A percentile compares a stretch with the other conserved stretches of the same genome.
Conservation (phyloP, 2,888 invertebrate genomes). For the Drosophila mimica region DNA sequence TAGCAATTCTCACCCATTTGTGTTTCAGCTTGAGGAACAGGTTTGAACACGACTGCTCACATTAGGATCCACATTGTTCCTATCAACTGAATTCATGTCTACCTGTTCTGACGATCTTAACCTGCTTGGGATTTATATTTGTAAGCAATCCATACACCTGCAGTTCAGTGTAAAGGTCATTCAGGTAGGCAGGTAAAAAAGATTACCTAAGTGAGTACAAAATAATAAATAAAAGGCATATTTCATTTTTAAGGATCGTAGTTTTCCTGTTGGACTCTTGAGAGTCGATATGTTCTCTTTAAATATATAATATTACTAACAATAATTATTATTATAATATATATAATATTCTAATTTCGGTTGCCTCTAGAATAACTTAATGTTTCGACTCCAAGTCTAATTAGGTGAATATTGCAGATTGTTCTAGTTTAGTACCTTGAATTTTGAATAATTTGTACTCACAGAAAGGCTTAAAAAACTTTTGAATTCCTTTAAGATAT, state of each 20-base stretch:
- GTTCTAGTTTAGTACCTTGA: rapidly evolving
- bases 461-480: neutral
- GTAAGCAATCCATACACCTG: neutral
- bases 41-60: neutral
- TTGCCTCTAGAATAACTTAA: neutral
- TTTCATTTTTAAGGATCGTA: too few species aligned
- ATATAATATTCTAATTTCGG: neutral
- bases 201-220: neutral
- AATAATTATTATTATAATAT: neutral
- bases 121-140: conserved; percentile 10
- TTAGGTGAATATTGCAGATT: neutral
- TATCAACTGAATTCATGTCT: neutral
- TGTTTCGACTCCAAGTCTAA: neutral
- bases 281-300: too few species aligned
- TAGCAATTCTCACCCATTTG: neutral
- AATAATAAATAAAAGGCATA: neutral
- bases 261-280: too few species aligned
- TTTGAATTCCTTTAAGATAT: neutral
- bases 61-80: neutral
- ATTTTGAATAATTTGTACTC: neutral
- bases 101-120: conserved; percentile 16
- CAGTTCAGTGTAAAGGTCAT: neutral
- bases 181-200: neutral
- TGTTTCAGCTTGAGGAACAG: neutral
- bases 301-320: neutral